Percentiles rank a stretch among this genome's conserved stretches.
These are phyloP conservation scores for human DNA, from an alignment of 2,113 vertebrate species.

Conservation along the genomic window GRCh38 chr5:166978501-166979000, in stretches of 20 bases:
- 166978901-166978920: conserved; percentile 63
- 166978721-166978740: conserved; percentile 71
- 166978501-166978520: background rate
- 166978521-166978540: background rate
- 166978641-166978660: background rate
- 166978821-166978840: conserved; percentile 53
- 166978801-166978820: background rate
- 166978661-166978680: conserved; percentile 23
- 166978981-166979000: background rate
- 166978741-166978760: conserved; percentile 48
- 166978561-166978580: background rate
- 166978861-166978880: conserved; percentile 62
- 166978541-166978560: background rate
- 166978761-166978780: conserved; percentile 27
- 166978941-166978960: background rate
- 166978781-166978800: background rate
- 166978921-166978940: background rate
- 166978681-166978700: conserved; percentile 21
- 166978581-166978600: background rate
- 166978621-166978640: background rate
- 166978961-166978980: background rate
- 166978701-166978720: conserved; percentile 59
- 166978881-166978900: conserved; percentile 72
- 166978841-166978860: conserved; percentile 28
- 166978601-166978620: conserved; percentile 1